Percentiles rank a stretch among this genome's conserved stretches.
Conservation (phyloP, 2,888 invertebrate species). For the Xestia sexstrigata region DNA sequence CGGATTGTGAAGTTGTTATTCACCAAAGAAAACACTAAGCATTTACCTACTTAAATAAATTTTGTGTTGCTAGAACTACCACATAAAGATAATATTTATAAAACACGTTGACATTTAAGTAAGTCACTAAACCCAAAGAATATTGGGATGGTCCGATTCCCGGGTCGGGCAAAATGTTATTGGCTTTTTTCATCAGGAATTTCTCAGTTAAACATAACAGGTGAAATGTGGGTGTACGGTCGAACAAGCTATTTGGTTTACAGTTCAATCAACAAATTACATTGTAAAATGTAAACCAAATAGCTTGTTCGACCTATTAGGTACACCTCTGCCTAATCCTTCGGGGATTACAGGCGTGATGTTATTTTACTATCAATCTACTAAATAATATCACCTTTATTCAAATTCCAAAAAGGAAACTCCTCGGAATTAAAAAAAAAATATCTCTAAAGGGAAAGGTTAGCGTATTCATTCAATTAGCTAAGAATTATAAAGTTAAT, state of each 20-base stretch:
- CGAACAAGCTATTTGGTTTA: no score
- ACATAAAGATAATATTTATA: not conserved
- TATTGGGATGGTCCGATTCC: no score
- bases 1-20: not conserved
- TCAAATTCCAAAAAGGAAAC: slow-evolving; percentile 17
- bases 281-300: no score
- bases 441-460: slow-evolving; percentile 3
- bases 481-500: slow-evolving; percentile 56
- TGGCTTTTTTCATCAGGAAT: no score
- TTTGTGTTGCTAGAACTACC: not conserved
- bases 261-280: no score
- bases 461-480: slow-evolving; percentile 47
- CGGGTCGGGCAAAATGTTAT: no score
- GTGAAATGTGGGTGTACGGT: no score
- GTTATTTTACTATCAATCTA: not conserved
- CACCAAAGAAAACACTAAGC: not conserved
- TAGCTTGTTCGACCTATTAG: no score
- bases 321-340: no score
- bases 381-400: not conserved
- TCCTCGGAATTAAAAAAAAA: not conserved
- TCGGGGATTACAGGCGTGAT: no score
- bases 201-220: no score
- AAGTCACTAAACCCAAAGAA: not conserved
- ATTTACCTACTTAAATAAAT: not conserved
- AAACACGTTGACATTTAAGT: not conserved